A percentile compares a stretch with the other conserved stretches of the same genome.
Evolutionary conservation across 2,113 vertebrate species (phyloP).

Genomic region (Cyphomyrus discorhynchus): DNA sequence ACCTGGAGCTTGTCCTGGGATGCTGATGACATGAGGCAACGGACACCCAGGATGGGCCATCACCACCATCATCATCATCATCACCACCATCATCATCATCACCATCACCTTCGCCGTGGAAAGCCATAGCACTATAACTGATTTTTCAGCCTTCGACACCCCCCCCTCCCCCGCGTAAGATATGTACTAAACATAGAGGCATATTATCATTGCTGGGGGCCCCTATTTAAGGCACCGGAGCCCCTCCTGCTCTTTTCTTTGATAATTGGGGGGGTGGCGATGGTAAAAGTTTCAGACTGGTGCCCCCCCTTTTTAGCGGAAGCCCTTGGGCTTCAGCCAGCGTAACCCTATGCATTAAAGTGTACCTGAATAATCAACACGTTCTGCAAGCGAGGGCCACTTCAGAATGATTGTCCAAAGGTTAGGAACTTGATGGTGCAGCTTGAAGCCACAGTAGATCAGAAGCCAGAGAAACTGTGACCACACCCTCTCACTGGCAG

Average conservation of each 20-base stretch:
- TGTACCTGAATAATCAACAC: not conserved
- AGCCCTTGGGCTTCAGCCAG: not conserved
- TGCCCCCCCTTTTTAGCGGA: not conserved
- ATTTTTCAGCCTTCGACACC: not conserved
- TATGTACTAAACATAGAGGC: not conserved
- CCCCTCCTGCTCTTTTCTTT: not conserved
- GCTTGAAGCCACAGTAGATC: not conserved
- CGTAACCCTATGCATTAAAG: not conserved
- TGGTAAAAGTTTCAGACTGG: not conserved
- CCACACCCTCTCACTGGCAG: not conserved
- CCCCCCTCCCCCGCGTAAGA: not conserved
- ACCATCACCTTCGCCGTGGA: not conserved
- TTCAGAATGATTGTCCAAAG: not conserved
- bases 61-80: not conserved
- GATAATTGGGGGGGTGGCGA: not conserved
- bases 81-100: too few species aligned
- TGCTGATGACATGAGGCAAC: not conserved
- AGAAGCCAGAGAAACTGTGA: not conserved
- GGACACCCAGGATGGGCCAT: not conserved
- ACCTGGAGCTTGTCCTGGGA: not conserved
- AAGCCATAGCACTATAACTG: not conserved
- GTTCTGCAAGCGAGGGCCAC: not conserved
- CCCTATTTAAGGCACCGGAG: not conserved
- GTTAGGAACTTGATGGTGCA: not conserved
- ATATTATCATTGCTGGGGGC: not conserved